Base-by-base conservation (phyloP, 2,797 vertebrate species). In the Cynodonichthys magdalenae region DNA sequence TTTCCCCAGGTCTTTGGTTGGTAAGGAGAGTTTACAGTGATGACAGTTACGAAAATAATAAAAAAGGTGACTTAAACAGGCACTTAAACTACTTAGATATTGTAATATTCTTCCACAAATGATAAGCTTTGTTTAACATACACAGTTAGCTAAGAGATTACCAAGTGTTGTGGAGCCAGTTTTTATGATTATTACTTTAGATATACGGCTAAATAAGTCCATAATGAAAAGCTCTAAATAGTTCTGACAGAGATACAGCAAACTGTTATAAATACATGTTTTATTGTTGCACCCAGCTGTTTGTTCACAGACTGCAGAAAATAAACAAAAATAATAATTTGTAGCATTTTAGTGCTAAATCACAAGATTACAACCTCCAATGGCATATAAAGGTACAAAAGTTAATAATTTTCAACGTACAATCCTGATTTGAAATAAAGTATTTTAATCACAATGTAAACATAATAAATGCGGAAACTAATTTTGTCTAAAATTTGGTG, bases 51-150 rank as follows among this genome's bases (percentile, higher is more conserved):
- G 55, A 29, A 66, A 79, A 34, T 7, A 69, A 29, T 70, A 72
- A 66, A 63, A 34, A 69, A 75, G 45, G 27, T 44, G 49, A 77
- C 83, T 75, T 77, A 64, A 46, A 87, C 83, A 91, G 90, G 90
- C 90, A 92, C 88, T 91, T 91, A 63, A 85, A 81, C 89, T 87
- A 86, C 66, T 74, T 68, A 50, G 67, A 69, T 74, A 77, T 60
- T 63, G 3, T 47, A 64, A 69, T 74, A 65, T 74, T 74, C 71
- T 48, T 63, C 64, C 62, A 69, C 68, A 61, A 51, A 39, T 45
- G 31, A 45, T 55, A 69, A 77, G 75, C 77, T 70, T 73, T 64
- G 63, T 70, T 39, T 71, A 64, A 74, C 45, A 1, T 66, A 80
- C 39, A 79, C 44, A 28, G 60, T 69, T 59, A 71, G 57, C 64